Base-by-base conservation (phyloP, 2,113 vertebrate genomes). In the Chamaea fasciata region DNA sequence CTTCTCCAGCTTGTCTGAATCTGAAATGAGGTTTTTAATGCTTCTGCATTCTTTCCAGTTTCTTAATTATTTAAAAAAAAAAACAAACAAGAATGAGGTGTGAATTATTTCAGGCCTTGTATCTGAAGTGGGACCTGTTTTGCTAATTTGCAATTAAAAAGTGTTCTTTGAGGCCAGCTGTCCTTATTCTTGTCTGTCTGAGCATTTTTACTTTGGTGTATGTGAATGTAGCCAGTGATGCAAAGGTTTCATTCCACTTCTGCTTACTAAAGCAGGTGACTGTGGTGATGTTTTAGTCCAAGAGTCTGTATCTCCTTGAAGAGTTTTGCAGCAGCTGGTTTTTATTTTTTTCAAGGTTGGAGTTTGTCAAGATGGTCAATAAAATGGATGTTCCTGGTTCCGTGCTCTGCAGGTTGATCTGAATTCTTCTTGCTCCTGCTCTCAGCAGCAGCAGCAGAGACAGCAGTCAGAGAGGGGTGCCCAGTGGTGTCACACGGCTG, bases 71-170 rank as follows among this genome's bases (percentile, higher is more conserved):
- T 96, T 64, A 41, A 41, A 41, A 41, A 87, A 90, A 71, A 90
- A 84, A 75, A 76, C 30, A 79, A 76, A 18, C 59, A 87, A 85
- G 75, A 93, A 78, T 49, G 65, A 92, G 75, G 37, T 84, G 73
- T 95, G 83, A 84, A 82, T 78, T 83, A 35, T 53, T 93, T 74
- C 69, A 89, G 90, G 86, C 68, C 82, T 75, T 87, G 60, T 37
- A 49, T 83, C 56, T 78, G 30, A 81, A 78, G 37, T 60, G 68
- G 87, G 73, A 82, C 76, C 41, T 35, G 49, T 85, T 93, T 75
- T 90, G 73, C 46, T 76, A 64, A 79, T 79, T 81, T 84, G 85
- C 60, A 57, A 93, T 96, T 96, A 92, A 92, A 90, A 79, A 76
- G 15, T 84, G n/a, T 90, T 93, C 10, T 94, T 92, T 87, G 68